Evolutionary conservation across 2,797 vertebrate genomes (phyloP), one percentile per base, ranked within the genome.

Genomic region (Liasis olivaceus): DNA sequence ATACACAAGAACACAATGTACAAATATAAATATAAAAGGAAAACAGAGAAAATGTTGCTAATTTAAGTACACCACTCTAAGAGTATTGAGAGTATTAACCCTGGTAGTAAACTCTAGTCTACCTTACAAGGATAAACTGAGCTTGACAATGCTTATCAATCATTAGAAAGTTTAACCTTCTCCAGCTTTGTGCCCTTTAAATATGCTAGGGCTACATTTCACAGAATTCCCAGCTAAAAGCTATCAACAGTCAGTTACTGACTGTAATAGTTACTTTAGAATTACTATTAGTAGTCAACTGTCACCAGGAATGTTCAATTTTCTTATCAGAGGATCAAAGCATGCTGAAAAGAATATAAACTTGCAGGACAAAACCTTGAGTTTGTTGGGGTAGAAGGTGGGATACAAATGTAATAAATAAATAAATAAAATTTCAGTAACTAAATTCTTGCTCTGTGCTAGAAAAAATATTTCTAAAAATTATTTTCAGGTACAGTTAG

Each of bases 1-100:
- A 89, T 69, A 84, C 31, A 92, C 5, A 87, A 2, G 17, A 60
- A 31, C 69, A 36, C 17, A 90, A 58, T 22, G 56, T 4, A 13
- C 0, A 0, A 88, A 0, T 7, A 54, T 94, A 64, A 95, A 94
- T 66, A 56, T 28, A 87, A 86, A 91, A 69, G 20, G 36, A 14
- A 91, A 64, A 72, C 22, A 69, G 26, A 47, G 1, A 63, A 58
- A 54, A 31, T 69, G 24, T 51, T 89, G 64, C 31, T 89, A 66
- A 56, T 59, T 31, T 69, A 92, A 24, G 24, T 24, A 58, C 11
- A 86, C 14, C 58, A 9, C 11, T 26, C 20, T 72, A 56, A 20
- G 31, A 28, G 69, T 86, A 63, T 77, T 26, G 20, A 11, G 9
- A 13, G 4, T 24, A 54, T 87, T 26, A 59, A 20, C 36, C 58